These are phyloP conservation scores for Centruroides sculpturatus DNA, from an alignment of 1,140 invertebrate genomes.

Conservation along the genomic window DNA sequence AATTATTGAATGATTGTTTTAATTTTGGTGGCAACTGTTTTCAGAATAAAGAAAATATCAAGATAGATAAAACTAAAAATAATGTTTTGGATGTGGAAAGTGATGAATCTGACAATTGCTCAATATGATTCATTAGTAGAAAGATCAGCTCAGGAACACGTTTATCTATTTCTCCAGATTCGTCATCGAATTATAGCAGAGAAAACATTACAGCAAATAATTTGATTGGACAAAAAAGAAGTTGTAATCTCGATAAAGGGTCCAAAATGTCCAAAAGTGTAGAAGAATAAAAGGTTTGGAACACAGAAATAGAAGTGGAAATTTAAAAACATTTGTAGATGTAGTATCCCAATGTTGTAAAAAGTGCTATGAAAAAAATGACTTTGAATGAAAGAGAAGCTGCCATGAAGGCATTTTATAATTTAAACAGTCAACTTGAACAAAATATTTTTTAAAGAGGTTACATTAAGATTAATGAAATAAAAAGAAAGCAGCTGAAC, in stretches of 20 bases:
- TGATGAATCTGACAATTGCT: background rate
- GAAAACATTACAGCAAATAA: background rate
- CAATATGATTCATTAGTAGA: background rate
- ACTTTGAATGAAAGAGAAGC: slow-evolving; percentile 2
- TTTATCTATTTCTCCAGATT: background rate
- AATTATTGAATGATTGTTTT: no score
- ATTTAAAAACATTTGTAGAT: background rate
- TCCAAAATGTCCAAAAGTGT: background rate
- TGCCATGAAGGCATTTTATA: slow-evolving; percentile 5
- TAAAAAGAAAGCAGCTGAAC: background rate
- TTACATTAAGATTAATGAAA: slow-evolving; percentile 6
- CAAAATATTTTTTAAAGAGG: slow-evolving; percentile 6
- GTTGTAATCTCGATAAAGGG: background rate
- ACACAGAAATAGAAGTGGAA: background rate
- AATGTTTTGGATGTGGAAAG: background rate
- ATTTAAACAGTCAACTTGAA: slow-evolving; percentile 1
- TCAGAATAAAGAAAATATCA: background rate
- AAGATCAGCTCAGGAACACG: background rate
- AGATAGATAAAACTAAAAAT: background rate
- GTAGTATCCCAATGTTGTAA: no score
- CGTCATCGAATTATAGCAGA: background rate
- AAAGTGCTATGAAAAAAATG: background rate
- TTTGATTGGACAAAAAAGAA: background rate
- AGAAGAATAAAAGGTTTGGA: background rate
- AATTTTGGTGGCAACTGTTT: no score